Base-by-base conservation (phyloP, 2,888 invertebrate genomes). In the Malacosoma neustria region DNA sequence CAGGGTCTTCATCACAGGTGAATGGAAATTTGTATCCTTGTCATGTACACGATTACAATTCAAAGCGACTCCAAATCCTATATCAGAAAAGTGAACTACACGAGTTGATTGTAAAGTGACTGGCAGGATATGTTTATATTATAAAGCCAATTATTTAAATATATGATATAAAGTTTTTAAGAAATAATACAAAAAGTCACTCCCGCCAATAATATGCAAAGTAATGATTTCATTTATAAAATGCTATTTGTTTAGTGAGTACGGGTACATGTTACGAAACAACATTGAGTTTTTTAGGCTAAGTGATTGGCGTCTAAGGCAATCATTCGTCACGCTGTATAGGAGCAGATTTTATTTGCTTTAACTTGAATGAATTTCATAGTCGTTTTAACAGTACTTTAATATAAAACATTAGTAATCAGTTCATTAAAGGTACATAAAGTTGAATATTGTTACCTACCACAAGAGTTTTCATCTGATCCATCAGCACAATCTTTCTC, bases 391-490 rank as follows among this genome's bases (percentile, higher is more conserved):
- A n/a, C n/a, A n/a, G n/a, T n/a, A n/a, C n/a, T n/a, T n/a, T n/a
- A n/a, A n/a, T n/a, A n/a, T n/a, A n/a, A n/a, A n/a, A n/a, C n/a
- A n/a, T n/a, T n/a, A n/a, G n/a, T n/a, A n/a, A n/a, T n/a, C n/a
- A n/a, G n/a, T n/a, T n/a, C n/a, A n/a, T n/a, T n/a, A n/a, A n/a
- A n/a, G n/a, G 9, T 13, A n/a, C 12, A 15, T 13, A 12, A 14
- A 34, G 14, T 14, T 2, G 11, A 22, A 12, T 13, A n/a, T 14
- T 13, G 29, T 14, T 11, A 34, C 93, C 90, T 75, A 96, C 96
- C 95, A 68, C 96, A 96, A 66, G 91, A 90, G 69, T 95, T 96
- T 77, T 96, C 96, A 64, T 96, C 96, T 14, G 95, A 96, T 35
- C 95, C 95, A 61, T 96, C 96, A 1, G 87, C 71, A 64, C 96